Percentiles rank a stretch among this genome's conserved stretches.
Evolutionary conservation across 2,888 invertebrate genomes (phyloP).

Genomic region (Ormia ochracea): DNA sequence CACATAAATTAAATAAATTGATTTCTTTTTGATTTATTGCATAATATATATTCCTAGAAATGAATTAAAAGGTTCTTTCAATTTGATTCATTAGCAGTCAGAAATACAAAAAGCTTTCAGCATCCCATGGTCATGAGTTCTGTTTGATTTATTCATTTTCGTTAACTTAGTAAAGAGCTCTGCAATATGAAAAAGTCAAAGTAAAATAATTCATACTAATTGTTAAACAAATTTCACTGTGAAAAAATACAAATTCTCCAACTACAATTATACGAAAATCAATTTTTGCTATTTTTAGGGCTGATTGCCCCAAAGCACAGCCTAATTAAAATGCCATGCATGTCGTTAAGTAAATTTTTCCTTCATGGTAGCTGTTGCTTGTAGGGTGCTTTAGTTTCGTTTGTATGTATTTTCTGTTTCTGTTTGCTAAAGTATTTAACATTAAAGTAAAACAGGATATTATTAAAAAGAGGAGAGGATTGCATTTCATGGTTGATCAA

Average conservation of each 20-base stretch:
- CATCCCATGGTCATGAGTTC: neutral
- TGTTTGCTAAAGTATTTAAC: too few relatives aligned
- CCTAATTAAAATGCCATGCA: conserved; percentile 44
- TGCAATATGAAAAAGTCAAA: neutral
- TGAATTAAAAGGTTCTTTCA: neutral
- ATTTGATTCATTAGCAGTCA: neutral
- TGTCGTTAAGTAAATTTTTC: neutral
- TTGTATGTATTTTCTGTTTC: too few relatives aligned
- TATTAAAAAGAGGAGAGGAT: too few relatives aligned
- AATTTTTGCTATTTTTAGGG: neutral
- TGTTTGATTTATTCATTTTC: neutral
- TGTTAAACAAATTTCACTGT: conserved; percentile 16
- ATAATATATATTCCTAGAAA: neutral
- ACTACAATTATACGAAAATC: neutral
- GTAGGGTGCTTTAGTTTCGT: too few relatives aligned
- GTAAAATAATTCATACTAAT: conserved; percentile 9
- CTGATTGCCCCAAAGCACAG: neutral
- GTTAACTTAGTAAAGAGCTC: neutral
- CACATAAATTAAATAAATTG: neutral
- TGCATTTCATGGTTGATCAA: too few relatives aligned
- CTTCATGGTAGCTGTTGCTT: neutral
- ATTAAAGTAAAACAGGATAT: too few relatives aligned
- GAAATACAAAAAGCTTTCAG: neutral
- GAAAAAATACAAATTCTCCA: neutral
- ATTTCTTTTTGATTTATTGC: conserved; percentile 11